These are phyloP conservation scores for Euura lappo DNA, from an alignment of 1,140 invertebrate genomes.

Conservation along the genomic window DNA sequence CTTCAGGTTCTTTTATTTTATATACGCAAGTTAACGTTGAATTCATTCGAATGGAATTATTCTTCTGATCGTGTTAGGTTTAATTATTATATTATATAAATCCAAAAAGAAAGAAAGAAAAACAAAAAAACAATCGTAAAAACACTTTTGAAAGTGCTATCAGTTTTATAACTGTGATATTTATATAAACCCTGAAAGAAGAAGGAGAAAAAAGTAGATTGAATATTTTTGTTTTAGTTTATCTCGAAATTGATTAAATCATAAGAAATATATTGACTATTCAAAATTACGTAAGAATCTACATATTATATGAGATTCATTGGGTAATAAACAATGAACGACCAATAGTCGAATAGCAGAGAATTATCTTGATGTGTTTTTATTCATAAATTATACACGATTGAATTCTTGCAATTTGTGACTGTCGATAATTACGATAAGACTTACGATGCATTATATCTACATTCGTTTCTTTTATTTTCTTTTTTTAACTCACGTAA, in stretches of 20 bases:
- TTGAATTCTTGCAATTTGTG: too few relatives aligned
- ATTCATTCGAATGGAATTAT: not conserved
- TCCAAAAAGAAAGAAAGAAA: not conserved
- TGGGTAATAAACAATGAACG: not conserved
- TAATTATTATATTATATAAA: not conserved
- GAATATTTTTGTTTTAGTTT: not conserved
- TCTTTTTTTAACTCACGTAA: too few relatives aligned
- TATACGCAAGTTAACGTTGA: not conserved
- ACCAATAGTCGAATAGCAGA: not conserved
- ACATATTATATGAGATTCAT: not conserved
- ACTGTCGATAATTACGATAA: too few relatives aligned
- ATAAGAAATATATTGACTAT: not conserved
- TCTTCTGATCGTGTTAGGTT: not conserved
- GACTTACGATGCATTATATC: too few relatives aligned
- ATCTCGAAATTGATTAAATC: not conserved
- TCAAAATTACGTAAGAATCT: not conserved
- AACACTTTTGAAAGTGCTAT: not conserved
- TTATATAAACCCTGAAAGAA: not conserved
- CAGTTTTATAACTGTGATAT: conserved; percentile 3
- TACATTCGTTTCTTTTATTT: too few relatives aligned
- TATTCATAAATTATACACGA: too few relatives aligned
- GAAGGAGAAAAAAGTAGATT: not conserved
- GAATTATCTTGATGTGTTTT: not conserved
- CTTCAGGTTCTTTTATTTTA: not conserved
- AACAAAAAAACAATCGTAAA: not conserved